Percentiles rank a stretch among this genome's conserved stretches.
Conservation (phyloP, 2,888 invertebrate genomes). For the Hyposoter dolosus region DNA sequence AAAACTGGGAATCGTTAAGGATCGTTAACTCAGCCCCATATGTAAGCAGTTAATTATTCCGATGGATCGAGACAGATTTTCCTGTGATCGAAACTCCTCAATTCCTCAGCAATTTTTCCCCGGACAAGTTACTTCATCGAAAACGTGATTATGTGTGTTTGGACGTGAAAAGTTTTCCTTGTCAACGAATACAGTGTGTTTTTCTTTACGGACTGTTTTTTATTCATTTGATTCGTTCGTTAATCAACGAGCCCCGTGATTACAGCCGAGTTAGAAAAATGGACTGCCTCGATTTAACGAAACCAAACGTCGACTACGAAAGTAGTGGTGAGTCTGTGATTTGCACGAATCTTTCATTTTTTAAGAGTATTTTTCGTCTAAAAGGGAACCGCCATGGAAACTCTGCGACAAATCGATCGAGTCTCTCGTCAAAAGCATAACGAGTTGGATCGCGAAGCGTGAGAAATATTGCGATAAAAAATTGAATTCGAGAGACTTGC, state of each 20-base stretch:
- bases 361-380: not conserved
- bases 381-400: not conserved
- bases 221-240: constrained; percentile 1
- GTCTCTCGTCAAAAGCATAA: not conserved
- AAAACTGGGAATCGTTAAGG: not conserved
- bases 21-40: not conserved
- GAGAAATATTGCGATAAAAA: not conserved
- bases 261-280: constrained; percentile 43
- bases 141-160: constrained; percentile 59
- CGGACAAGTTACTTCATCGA: not conserved
- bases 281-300: constrained; percentile 78
- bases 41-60: not conserved
- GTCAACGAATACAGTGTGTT: constrained; percentile 13
- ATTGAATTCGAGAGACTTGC: not conserved
- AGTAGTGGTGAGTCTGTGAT: constrained; percentile 79
- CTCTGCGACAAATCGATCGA: not conserved
- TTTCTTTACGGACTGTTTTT: constrained; percentile 19
- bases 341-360: not conserved
- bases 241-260: constrained; percentile 21
- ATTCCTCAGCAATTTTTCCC: not conserved
- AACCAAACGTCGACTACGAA: constrained; percentile 75
- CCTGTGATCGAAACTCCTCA: not conserved
- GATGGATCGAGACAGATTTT: not conserved
- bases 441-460: not conserved
- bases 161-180: constrained; percentile 58